These are phyloP conservation scores for Hemicrepidius hirtus DNA, from an alignment of 2,888 invertebrate species.

Conservation along the genomic window DNA sequence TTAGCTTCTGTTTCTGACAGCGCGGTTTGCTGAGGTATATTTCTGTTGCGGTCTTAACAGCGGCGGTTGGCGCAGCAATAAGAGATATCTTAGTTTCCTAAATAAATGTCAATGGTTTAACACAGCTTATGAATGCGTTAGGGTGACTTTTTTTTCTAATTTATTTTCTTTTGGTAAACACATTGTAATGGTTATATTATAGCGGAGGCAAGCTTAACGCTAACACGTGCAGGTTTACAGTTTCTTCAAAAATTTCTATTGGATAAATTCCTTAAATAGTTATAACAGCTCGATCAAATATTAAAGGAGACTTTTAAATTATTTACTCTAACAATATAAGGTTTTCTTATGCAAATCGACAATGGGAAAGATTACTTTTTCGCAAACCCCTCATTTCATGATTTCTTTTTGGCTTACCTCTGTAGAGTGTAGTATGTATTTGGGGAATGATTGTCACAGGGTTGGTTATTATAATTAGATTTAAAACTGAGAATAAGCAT, in stretches of 20 bases:
- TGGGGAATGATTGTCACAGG: too few species aligned
- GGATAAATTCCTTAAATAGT: too few species aligned
- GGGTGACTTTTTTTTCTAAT: slow-evolving; percentile 44
- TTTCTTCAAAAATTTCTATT: background rate
- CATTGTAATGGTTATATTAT: background rate
- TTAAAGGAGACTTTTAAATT: too few species aligned
- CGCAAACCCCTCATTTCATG: too few species aligned
- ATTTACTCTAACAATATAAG: too few species aligned
- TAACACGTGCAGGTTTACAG: background rate
- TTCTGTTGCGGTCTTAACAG: slow-evolving; percentile 65
- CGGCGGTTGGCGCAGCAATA: slow-evolving; percentile 66
- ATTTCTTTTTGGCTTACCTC: too few species aligned
- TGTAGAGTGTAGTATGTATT: too few species aligned
- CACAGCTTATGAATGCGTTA: slow-evolving; percentile 50
- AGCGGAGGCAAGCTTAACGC: background rate
- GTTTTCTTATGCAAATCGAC: too few species aligned
- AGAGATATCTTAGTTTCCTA: slow-evolving; percentile 65
- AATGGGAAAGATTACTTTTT: too few species aligned
- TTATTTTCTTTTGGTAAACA: slow-evolving; percentile 20
- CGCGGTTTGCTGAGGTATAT: slow-evolving; percentile 63
- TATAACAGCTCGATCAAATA: too few species aligned
- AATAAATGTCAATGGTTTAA: slow-evolving; percentile 71
- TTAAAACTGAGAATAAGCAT: too few species aligned
- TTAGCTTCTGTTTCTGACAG: slow-evolving; percentile 72
- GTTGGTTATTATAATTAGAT: too few species aligned